A percentile compares a stretch with the other conserved stretches of the same genome.
phyloP scores from a whole-genome alignment of 2,888 invertebrate genomes.

The Epinotia bilunana region DNA sequence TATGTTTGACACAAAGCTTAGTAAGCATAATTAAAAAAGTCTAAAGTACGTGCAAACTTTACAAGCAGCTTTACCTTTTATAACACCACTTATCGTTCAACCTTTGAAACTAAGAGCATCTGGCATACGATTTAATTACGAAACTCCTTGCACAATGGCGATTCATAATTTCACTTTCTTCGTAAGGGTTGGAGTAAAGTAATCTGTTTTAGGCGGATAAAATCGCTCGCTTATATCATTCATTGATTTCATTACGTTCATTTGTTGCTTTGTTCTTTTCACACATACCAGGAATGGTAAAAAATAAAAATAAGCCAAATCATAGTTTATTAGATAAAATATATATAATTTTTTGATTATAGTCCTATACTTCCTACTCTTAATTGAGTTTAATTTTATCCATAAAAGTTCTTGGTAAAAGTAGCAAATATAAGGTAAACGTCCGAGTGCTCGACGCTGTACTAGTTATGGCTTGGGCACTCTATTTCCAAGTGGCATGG shows the following conservation, averaged over 20 bases:
- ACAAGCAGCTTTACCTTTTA: constrained; percentile 28
- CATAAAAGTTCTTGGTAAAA: background rate
- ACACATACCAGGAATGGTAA: background rate
- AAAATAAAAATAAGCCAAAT: background rate
- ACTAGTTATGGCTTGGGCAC: too few species aligned
- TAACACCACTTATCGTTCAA: constrained; percentile 31
- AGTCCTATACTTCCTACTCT: too few species aligned
- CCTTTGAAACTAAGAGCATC: constrained; percentile 46
- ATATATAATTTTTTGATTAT: too few species aligned
- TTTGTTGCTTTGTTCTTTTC: background rate
- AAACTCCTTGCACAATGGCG: constrained; percentile 47
- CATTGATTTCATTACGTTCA: background rate
- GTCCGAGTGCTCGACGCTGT: too few species aligned
- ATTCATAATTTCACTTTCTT: constrained; percentile 46
- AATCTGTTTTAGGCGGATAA: constrained; percentile 8
- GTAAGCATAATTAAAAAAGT: constrained; percentile 19
- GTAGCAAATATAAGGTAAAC: background rate
- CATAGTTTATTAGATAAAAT: too few species aligned
- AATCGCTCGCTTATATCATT: background rate
- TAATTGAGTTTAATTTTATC: background rate
- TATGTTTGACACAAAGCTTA: constrained; percentile 20
- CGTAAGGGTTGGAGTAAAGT: constrained; percentile 31
- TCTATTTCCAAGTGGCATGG: too few species aligned
- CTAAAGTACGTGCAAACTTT: constrained; percentile 31
- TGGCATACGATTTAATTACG: constrained; percentile 53